Evolutionary conservation across 2,888 invertebrate genomes (phyloP).

Genomic region (Zaprionus lineosus): DNA sequence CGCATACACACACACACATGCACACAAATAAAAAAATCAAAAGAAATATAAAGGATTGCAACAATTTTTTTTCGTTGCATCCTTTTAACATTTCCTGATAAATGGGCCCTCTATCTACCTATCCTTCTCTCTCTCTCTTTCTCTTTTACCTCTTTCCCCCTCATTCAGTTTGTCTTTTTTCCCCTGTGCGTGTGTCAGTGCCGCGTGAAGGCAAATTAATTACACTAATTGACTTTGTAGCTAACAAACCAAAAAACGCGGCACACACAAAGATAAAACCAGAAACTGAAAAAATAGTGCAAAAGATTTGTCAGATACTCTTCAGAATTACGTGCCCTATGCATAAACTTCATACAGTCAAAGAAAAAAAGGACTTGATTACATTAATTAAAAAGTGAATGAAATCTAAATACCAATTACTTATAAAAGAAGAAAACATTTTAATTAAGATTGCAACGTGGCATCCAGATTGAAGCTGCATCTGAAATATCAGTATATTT

Average conservation of each 20-base stretch:
- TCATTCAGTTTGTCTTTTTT: too few relatives aligned
- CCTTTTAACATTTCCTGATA: conserved; percentile 42
- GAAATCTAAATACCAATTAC: too few relatives aligned
- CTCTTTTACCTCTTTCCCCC: too few relatives aligned
- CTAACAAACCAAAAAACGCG: conserved; percentile 59
- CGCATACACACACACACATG: neutral
- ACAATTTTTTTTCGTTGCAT: conserved; percentile 25
- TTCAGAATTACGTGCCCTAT: neutral
- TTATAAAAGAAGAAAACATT: too few relatives aligned
- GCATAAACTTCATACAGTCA: too few relatives aligned
- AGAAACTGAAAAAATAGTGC: neutral
- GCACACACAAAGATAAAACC: conserved; percentile 5
- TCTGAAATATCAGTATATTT: too few relatives aligned
- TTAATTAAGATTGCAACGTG: too few relatives aligned
- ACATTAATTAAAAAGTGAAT: too few relatives aligned
- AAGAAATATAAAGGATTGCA: conserved; percentile 39
- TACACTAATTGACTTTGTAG: conserved; percentile 76
- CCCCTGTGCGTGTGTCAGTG: conserved; percentile 29
- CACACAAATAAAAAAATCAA: conserved; percentile 1
- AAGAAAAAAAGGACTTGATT: too few relatives aligned
- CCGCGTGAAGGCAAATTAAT: conserved; percentile 68
- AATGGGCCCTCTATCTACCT: conserved; percentile 29
- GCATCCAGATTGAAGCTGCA: too few relatives aligned
- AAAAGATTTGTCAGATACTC: conserved; percentile 7
- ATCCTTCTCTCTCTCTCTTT: too few relatives aligned